These are phyloP conservation scores for Pseudomyrmex flavicornis DNA, from an alignment of 1,140 invertebrate species.

Conservation along the genomic window DNA sequence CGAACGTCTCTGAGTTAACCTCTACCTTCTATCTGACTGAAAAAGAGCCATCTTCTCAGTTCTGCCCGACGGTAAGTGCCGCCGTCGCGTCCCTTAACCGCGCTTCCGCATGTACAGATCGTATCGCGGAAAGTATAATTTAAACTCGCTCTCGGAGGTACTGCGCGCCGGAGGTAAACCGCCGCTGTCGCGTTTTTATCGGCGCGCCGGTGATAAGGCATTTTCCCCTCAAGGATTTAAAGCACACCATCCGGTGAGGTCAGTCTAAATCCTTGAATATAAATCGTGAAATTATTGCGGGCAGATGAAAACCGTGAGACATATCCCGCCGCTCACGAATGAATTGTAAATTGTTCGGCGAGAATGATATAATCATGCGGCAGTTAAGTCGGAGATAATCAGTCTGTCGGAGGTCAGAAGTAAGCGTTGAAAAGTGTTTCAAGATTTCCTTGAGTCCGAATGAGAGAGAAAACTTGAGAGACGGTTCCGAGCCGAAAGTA, in stretches of 20 bases:
- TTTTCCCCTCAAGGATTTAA: slow-evolving; percentile 19
- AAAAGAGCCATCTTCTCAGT: slow-evolving; percentile 41
- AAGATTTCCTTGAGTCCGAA: slow-evolving; percentile 3
- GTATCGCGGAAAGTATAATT: slow-evolving; percentile 54
- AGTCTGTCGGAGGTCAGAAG: background rate
- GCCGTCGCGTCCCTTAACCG: slow-evolving; percentile 19
- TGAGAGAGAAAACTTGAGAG: slow-evolving; percentile 8
- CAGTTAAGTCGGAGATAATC: background rate
- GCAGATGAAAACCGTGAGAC: background rate
- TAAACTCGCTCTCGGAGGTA: slow-evolving; percentile 16
- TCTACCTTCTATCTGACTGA: slow-evolving; percentile 34
- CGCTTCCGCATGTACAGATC: slow-evolving; percentile 24
- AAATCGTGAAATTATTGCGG: slow-evolving; percentile 11
- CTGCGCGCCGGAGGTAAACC: background rate
- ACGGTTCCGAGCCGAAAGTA: slow-evolving; percentile 11
- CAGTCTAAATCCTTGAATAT: background rate
- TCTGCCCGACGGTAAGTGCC: background rate
- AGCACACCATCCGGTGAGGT: background rate
- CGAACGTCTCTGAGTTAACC: slow-evolving; percentile 60
- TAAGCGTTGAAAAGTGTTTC: slow-evolving; percentile 25
- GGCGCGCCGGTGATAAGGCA: slow-evolving; percentile 8
- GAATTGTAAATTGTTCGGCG: background rate
- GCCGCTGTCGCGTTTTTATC: slow-evolving; percentile 10
- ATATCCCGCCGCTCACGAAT: background rate
- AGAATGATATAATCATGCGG: background rate